Base-by-base conservation (phyloP, 2,113 vertebrate genomes). In the Tyrannus savana region DNA sequence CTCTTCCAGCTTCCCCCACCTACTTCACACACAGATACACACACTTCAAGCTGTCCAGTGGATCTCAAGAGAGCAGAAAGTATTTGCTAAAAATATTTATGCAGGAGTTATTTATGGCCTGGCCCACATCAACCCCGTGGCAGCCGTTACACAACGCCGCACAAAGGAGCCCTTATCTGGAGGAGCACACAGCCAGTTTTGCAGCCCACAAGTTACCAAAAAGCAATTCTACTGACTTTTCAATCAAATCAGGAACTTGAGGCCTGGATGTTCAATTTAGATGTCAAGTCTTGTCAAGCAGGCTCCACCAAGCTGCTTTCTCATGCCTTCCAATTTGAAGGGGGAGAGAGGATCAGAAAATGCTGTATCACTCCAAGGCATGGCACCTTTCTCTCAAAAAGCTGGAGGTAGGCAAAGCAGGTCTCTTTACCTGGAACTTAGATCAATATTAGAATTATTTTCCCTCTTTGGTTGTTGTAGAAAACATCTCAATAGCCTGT, bases 51-150 rank as follows among this genome's bases (percentile, higher is more conserved):
- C 56, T 90, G 84, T 84, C 73, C 81, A 90, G 79, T 68, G 35
- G 56, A 39, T 86, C 63, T 95, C 35, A 63, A 94, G 81, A 91
- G 59, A 89, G 81, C 14, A 15, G 74, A 97, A 97, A 94, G 68
- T 68, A 93, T 58, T 92, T 73, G 56, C 75, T 97, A 95, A 96
- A 97, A 88, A 96, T 93, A 96, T 77, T 95, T 91, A 33, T 53
- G 94, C 56, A 69, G 84, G 71, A 93, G 56, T 72, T 97, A 94
- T 95, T 94, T 97, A 84, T 80, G 85, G 53, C 53, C 58, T 89
- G 90, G 85, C 52, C 77, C 77, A 79, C 95, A 85, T 95, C 76
- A 87, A 31, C 56, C 91, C 58, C 8, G 35, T 53, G 90, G 66
- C 72, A 94, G 92, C 83, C 30, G 18, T 91, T 91, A 59, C 81